These are phyloP conservation scores for Myotis yumanensis DNA, from an alignment of 2,113 vertebrate species.

Conservation along the genomic window DNA sequence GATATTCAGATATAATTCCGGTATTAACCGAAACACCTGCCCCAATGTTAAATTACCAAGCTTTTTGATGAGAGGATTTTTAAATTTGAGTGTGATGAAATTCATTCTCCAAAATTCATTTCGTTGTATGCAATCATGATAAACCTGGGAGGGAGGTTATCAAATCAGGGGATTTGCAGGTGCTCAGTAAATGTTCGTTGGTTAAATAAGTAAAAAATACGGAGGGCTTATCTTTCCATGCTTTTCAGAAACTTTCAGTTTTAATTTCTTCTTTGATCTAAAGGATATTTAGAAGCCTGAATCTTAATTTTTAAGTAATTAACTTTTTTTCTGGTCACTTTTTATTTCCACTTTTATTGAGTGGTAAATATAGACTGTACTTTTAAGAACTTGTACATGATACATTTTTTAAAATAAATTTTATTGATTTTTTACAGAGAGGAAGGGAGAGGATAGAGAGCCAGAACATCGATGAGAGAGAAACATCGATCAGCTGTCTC, in stretches of 20 bases:
- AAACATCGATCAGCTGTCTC: no score
- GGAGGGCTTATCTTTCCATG: background rate
- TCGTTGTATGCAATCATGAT: background rate
- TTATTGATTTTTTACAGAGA: no score
- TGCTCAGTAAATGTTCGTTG: background rate
- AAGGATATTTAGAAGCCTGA: background rate
- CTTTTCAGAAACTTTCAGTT: slow-evolving; percentile 4
- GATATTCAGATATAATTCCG: slow-evolving; percentile 4
- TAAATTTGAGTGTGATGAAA: background rate
- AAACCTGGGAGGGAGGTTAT: background rate
- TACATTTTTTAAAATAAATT: background rate
- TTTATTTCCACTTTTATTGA: slow-evolving; percentile 8
- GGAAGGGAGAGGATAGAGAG: no score
- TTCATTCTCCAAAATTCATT: background rate
- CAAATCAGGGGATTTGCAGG: background rate
- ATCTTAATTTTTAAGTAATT: slow-evolving; percentile 22
- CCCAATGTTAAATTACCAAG: background rate
- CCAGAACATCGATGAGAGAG: no score
- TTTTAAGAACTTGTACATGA: background rate
- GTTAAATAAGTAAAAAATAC: background rate
- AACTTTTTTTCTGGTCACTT: background rate
- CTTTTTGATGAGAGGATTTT: background rate
- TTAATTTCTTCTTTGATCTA: slow-evolving; percentile 31
- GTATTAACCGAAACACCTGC: background rate
- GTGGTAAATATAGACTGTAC: background rate